Evolutionary conservation across 1,140 invertebrate genomes (phyloP), one percentile per base, ranked within the genome.

Genomic region (Bombus ignitus): DNA sequence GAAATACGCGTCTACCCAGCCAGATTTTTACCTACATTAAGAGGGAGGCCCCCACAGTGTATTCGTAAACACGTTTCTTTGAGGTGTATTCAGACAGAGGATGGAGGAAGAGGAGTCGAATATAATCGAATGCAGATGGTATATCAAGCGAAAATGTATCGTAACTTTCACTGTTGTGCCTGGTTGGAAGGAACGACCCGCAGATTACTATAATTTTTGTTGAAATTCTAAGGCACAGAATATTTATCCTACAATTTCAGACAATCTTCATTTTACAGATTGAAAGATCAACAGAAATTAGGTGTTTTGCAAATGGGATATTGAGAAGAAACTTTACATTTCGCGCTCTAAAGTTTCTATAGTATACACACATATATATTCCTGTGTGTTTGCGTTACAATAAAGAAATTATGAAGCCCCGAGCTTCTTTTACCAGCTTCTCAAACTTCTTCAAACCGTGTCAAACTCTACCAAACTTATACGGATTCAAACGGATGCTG

Each of bases 51-150:
- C 28, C 28, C 32, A 57, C 22, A 32, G 39, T 76, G 32, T 78
- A 59, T 65, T 74, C 57, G 53, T 66, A 66, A 81, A 76, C 73
- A 68, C 22, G 42, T 66, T 53, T 83, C 15, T 44, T 73, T 76
- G 22, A 57, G n/a, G 12, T 71, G 66, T 35, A 71, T 25, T 79
- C 47, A 35, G 39, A 37, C 82, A 59, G 47, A 53, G 39, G 39
- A 32, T 9, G 3, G 10, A 75, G 47, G 74, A 37, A 37, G 66
- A 77, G 81, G 59, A 79, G 66, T 44, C 47, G 82, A 35, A 66
- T 35, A 62, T 2, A 53, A 42, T 53, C 44, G 75, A 71, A 78
- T 57, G 65, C n/a, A 32, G n/a, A 79, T 25, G 62, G 39, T 66
- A 66, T 6, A 66, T 10, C 25, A 78, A 78, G 57, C 37, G 35